These are phyloP conservation scores for Diphyllodes magnificus DNA, from an alignment of 2,113 vertebrate species.

Conservation along the genomic window DNA sequence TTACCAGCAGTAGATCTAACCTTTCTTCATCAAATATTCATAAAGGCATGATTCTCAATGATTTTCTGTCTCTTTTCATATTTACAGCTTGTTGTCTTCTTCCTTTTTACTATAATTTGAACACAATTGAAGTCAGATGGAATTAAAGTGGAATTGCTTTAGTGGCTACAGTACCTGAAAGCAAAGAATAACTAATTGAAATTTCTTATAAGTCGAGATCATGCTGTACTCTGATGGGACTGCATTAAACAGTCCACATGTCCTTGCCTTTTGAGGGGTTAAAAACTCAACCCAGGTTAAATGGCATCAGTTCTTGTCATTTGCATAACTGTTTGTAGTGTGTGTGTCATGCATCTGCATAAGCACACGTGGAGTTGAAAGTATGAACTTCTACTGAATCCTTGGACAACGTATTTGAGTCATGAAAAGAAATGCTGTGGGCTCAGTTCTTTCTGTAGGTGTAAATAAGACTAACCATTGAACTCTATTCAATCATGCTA, in stretches of 20 bases:
- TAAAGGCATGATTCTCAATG: conserved; percentile 94
- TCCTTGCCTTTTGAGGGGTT: neutral
- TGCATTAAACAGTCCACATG: neutral
- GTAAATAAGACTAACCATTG: neutral
- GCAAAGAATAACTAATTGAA: conserved; percentile 40
- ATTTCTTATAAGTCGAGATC: neutral
- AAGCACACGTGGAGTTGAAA: neutral
- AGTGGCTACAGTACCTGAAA: conserved; percentile 62
- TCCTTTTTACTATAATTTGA: conserved; percentile 82
- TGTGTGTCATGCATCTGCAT: neutral
- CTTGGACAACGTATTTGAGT: neutral
- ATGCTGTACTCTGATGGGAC: neutral
- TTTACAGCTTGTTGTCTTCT: conserved; percentile 94
- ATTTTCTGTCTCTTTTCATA: conserved; percentile 98
- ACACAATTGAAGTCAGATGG: conserved; percentile 87
- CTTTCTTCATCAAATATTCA: conserved; percentile 98
- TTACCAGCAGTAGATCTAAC: conserved; percentile 89
- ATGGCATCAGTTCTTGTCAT: neutral
- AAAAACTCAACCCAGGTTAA: neutral
- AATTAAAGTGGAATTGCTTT: conserved; percentile 86
- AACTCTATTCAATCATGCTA: neutral
- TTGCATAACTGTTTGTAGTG: neutral
- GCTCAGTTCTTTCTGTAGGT: neutral
- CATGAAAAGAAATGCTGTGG: neutral
- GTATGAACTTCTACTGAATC: neutral